These are phyloP conservation scores for Calliopsis andreniformis DNA, from an alignment of 1,140 invertebrate species.

Conservation along the genomic window DNA sequence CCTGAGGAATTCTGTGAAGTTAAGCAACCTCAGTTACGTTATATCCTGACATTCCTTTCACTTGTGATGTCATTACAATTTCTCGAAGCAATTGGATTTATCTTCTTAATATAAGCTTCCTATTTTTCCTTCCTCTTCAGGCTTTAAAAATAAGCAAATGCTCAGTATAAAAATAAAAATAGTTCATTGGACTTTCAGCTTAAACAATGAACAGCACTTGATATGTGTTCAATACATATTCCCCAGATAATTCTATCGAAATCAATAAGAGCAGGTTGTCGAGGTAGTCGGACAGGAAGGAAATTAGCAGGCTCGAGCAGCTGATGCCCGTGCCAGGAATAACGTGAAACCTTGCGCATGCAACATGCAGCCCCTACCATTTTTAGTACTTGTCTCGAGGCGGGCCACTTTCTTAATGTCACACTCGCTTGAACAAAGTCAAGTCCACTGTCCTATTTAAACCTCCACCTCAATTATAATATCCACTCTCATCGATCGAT, in stretches of 20 bases:
- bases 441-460: too few species aligned
- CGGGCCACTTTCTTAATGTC: not conserved
- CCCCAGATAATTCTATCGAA: constrained; percentile 17
- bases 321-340: constrained; percentile 34
- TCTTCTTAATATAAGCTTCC: too few species aligned
- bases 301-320: constrained; percentile 60
- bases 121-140: too few species aligned
- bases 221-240: too few species aligned
- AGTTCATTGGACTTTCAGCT: too few species aligned
- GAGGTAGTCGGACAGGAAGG: constrained; percentile 43
- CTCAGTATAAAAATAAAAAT: too few species aligned
- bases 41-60: too few species aligned
- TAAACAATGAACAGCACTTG: not conserved
- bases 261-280: constrained; percentile 41
- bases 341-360: not conserved
- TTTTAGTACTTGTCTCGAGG: not conserved
- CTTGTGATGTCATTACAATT: too few species aligned
- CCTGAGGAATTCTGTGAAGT: too few species aligned
- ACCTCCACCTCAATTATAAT: not conserved
- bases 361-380: not conserved
- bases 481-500: not conserved
- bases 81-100: too few species aligned
- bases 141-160: too few species aligned
- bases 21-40: too few species aligned
- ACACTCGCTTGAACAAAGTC: not conserved